These are phyloP conservation scores for Iphiclides podalirius DNA, from an alignment of 2,888 invertebrate genomes.

Conservation along the genomic window DNA sequence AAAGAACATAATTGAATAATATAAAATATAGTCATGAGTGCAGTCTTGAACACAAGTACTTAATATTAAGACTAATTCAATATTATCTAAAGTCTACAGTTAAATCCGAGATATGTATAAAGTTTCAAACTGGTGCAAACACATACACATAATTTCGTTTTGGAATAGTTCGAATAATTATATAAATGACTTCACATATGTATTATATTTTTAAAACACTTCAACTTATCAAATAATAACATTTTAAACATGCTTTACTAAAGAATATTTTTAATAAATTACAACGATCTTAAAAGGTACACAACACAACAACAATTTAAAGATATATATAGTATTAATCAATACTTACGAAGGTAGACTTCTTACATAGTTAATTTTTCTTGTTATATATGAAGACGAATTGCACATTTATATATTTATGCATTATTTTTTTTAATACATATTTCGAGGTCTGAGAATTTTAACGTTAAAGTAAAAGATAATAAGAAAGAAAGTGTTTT, in stretches of 20 bases:
- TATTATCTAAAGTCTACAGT: constrained; percentile 37
- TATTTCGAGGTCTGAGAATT: no score
- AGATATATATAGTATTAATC: background rate
- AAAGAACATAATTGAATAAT: constrained; percentile 35
- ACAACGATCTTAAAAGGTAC: constrained; percentile 54
- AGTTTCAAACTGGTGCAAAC: constrained; percentile 26
- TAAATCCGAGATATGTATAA: constrained; percentile 67
- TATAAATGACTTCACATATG: background rate
- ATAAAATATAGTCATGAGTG: constrained; percentile 64
- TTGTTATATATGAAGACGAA: no score
- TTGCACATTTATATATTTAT: no score
- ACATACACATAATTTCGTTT: constrained; percentile 16
- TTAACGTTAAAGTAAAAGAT: no score
- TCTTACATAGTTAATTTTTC: background rate
- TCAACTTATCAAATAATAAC: background rate
- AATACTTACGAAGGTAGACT: background rate
- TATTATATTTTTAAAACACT: background rate
- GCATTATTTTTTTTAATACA: no score
- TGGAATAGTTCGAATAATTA: constrained; percentile 1
- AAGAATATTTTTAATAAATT: constrained; percentile 33
- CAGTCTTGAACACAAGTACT: constrained; percentile 51
- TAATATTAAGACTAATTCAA: constrained; percentile 34
- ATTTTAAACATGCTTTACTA: constrained; percentile 6
- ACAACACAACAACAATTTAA: constrained; percentile 51
- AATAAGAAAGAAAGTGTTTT: no score